Conservation (phyloP, 2,888 invertebrate species). For the Oscheius sp. region DNA sequence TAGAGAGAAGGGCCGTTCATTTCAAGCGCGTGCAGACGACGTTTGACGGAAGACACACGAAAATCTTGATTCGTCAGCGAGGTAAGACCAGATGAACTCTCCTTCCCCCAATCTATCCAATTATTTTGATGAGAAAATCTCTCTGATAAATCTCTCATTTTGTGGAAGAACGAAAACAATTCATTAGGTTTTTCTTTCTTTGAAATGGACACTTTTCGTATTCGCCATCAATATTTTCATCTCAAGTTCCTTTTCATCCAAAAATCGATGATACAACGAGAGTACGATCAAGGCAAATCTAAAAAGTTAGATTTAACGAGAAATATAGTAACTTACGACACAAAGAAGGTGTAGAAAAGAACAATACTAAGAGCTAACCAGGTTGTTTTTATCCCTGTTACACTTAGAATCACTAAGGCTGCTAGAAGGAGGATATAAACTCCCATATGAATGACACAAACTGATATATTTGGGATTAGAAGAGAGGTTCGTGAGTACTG, state of each 20-base stretch:
- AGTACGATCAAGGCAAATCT: conserved; percentile 43
- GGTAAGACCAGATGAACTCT: too few relatives aligned
- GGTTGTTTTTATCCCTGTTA: conserved; percentile 35
- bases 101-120: too few relatives aligned
- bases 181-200: conserved; percentile 32
- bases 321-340: conserved; percentile 19
- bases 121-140: too few relatives aligned
- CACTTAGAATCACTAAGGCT: conserved; percentile 35
- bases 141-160: not conserved
- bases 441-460: conserved; percentile 42
- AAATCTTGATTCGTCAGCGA: too few relatives aligned
- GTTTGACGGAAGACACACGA: too few relatives aligned
- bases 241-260: conserved; percentile 44
- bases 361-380: conserved; percentile 33
- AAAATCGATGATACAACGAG: conserved; percentile 41
- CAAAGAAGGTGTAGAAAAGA: conserved; percentile 31
- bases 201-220: conserved; percentile 54
- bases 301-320: conserved; percentile 20
- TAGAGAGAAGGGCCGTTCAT: conserved; percentile 13
- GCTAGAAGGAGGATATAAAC: conserved; percentile 37
- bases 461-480: conserved; percentile 44
- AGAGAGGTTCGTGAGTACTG: conserved; percentile 32
- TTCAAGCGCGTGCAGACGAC: too few relatives aligned
- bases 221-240: conserved; percentile 45
- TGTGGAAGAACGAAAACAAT: not conserved